Evolutionary conservation across 2,113 vertebrate genomes (phyloP).

Genomic region (Eretmochelys imbricata): DNA sequence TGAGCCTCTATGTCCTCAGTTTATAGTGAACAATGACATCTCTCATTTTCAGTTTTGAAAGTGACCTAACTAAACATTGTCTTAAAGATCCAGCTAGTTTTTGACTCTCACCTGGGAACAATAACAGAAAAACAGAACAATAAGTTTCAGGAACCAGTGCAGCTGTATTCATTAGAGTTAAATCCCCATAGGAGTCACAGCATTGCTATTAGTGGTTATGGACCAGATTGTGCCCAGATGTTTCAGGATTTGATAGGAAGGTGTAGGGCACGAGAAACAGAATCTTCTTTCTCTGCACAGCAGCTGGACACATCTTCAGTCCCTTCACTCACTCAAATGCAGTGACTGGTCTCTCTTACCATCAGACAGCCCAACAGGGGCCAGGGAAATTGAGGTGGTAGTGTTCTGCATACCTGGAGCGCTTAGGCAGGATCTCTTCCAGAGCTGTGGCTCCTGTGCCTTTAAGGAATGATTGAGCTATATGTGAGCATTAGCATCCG

Average conservation of each 20-base stretch:
- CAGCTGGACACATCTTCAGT: neutral
- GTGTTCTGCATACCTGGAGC: fast-evolving
- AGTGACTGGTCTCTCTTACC: neutral
- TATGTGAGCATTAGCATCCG: neutral
- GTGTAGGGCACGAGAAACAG: neutral
- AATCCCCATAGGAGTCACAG: neutral
- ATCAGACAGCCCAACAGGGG: neutral
- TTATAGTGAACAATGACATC: neutral
- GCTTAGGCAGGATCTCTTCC: fast-evolving
- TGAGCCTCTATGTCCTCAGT: neutral
- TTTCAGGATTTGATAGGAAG: neutral
- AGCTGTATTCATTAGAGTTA: neutral
- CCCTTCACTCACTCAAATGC: neutral
- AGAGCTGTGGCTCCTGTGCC: neutral
- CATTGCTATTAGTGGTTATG: neutral
- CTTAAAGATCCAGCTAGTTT: neutral
- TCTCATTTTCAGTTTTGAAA: neutral
- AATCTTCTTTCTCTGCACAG: neutral
- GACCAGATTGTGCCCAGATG: neutral
- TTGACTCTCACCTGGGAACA: neutral
- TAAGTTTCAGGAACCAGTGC: neutral
- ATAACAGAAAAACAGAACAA: neutral
- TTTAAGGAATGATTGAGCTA: neutral
- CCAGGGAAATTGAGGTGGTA: neutral
- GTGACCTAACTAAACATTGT: neutral